phyloP scores from a whole-genome alignment of 2,113 vertebrate genomes.

The Pipra filicauda region DNA sequence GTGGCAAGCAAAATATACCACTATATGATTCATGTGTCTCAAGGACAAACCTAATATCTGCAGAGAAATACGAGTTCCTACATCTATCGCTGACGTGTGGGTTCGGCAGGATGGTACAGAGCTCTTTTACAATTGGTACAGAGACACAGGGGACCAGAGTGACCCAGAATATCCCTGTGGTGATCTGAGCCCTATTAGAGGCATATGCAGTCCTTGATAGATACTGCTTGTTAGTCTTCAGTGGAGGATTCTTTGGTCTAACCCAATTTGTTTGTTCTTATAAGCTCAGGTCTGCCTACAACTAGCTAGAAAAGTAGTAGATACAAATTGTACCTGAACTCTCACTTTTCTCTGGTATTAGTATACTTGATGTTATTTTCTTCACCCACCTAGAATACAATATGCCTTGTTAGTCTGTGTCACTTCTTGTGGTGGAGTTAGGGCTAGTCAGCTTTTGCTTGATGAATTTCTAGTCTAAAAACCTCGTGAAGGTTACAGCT shows the following conservation, averaged over 20 bases:
- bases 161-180: background rate
- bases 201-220: background rate
- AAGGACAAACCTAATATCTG: background rate
- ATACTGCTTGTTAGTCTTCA: background rate
- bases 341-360: background rate
- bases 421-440: background rate
- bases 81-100: accelerated
- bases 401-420: background rate
- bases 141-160: background rate
- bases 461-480: background rate
- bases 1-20: background rate
- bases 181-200: background rate
- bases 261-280: background rate
- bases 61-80: background rate
- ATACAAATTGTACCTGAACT: background rate
- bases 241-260: background rate
- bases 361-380: background rate
- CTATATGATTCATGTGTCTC: background rate
- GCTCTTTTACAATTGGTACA: background rate
- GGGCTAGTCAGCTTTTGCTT: background rate
- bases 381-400: background rate
- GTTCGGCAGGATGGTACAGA: background rate
- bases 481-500: background rate
- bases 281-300: background rate
- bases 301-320: background rate